Evolutionary conservation across 2,113 vertebrate genomes (phyloP).

Genomic region (Caretta caretta): DNA sequence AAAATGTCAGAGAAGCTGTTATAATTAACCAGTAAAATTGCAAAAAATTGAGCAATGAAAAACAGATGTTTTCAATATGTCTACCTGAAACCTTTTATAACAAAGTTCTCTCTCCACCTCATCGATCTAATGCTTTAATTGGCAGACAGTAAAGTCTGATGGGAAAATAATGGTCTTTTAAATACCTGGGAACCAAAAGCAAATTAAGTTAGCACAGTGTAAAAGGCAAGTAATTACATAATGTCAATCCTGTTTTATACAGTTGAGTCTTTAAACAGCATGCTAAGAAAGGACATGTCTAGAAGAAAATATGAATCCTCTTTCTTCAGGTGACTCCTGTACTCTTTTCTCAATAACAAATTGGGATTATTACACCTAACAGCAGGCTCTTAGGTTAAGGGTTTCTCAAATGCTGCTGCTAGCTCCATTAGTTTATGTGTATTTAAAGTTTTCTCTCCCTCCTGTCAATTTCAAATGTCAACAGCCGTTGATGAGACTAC

Average conservation of each 20-base stretch:
- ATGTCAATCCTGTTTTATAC: slow-evolving; percentile 79
- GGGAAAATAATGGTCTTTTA: slow-evolving; percentile 82
- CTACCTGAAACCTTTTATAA: slow-evolving; percentile 65
- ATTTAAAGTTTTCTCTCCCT: slow-evolving; percentile 21
- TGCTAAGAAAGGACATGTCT: slow-evolving; percentile 65
- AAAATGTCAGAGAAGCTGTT: neutral
- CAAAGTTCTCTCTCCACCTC: slow-evolving; percentile 64
- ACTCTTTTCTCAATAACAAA: slow-evolving; percentile 11
- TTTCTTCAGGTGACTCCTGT: slow-evolving; percentile 51
- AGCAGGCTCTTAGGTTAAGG: slow-evolving; percentile 42
- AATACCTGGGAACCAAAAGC: slow-evolving; percentile 84
- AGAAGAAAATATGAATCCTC: slow-evolving; percentile 56
- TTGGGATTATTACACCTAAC: slow-evolving; percentile 4
- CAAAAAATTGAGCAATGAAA: slow-evolving; percentile 42
- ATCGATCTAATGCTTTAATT: slow-evolving; percentile 80
- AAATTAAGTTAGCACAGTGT: slow-evolving; percentile 83
- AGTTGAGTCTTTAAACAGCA: slow-evolving; percentile 72
- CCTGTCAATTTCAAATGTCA: slow-evolving; percentile 21
- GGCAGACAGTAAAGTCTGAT: slow-evolving; percentile 80
- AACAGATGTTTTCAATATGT: slow-evolving; percentile 40
- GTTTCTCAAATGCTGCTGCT: neutral
- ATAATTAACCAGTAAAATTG: slow-evolving; percentile 16
- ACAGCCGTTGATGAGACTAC: neutral
- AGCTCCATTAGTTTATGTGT: neutral
- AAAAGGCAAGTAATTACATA: slow-evolving; percentile 84